phyloP scores from a whole-genome alignment of 2,888 invertebrate species.

The Netelia fuscicornis region DNA sequence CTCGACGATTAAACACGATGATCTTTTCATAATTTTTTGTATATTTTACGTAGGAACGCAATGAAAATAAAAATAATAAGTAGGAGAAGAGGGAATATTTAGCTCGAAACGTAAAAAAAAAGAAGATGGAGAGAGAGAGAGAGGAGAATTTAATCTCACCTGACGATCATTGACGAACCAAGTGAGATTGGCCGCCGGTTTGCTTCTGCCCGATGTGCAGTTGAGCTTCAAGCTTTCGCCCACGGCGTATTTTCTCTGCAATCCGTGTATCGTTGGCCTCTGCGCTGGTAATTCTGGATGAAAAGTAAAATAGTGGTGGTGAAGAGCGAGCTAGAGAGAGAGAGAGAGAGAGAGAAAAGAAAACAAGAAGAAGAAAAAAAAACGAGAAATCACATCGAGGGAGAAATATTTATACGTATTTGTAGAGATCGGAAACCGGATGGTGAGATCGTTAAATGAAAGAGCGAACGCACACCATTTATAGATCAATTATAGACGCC shows the following conservation, averaged over 20 bases:
- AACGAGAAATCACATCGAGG: background rate
- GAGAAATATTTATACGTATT: background rate
- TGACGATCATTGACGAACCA: conserved; percentile 83
- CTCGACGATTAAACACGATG: background rate
- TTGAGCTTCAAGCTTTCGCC: conserved; percentile 80
- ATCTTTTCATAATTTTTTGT: background rate
- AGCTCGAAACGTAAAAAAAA: conserved; percentile 1
- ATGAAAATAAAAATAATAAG: background rate
- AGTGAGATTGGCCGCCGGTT: conserved; percentile 83
- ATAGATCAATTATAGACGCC: conserved; percentile 65
- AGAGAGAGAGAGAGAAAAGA: background rate
- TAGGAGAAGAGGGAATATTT: background rate
- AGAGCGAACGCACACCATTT: conserved; percentile 55
- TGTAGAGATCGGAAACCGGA: background rate
- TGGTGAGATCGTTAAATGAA: conserved; percentile 7
- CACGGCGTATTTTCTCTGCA: conserved; percentile 81
- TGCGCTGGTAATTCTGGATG: conserved; percentile 80
- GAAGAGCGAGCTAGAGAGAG: background rate
- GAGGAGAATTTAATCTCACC: conserved; percentile 72
- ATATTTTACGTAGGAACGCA: background rate
- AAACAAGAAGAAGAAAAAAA: background rate
- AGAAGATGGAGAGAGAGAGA: background rate
- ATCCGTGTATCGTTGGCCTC: conserved; percentile 81
- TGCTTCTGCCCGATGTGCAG: conserved; percentile 81
- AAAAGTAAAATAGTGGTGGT: conserved; percentile 18